Conservation (phyloP, 1,140 invertebrate genomes). For the Coboldia fuscipes region DNA sequence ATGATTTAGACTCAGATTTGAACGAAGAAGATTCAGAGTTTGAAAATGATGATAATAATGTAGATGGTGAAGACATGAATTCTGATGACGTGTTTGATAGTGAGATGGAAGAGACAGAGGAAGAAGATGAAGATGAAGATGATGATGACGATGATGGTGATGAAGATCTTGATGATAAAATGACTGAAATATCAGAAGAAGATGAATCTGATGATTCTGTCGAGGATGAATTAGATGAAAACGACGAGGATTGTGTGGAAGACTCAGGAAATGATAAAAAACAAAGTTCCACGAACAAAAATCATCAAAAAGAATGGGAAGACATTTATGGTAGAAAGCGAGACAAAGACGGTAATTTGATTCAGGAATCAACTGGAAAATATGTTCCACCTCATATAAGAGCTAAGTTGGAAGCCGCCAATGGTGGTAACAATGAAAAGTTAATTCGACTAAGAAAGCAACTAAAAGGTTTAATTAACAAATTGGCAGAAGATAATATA, state of each 20-base stretch:
- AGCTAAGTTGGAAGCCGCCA: slow-evolving; percentile 14
- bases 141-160: slow-evolving; percentile 7
- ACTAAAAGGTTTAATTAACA: slow-evolving; percentile 74
- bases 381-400: slow-evolving; percentile 71
- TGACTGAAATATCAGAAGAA: slow-evolving; percentile 10
- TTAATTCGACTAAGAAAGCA: slow-evolving; percentile 44
- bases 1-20: slow-evolving; percentile 5
- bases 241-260: slow-evolving; percentile 6
- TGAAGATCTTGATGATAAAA: slow-evolving; percentile 10
- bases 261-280: slow-evolving; percentile 3
- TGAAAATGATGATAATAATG: slow-evolving; percentile 19
- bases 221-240: slow-evolving; percentile 6
- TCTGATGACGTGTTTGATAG: slow-evolving; percentile 17
- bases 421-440: slow-evolving; percentile 24
- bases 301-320: slow-evolving; percentile 37
- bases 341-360: slow-evolving; percentile 55
- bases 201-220: slow-evolving; percentile 14
- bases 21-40: slow-evolving; percentile 3
- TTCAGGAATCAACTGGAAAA: slow-evolving; percentile 32
- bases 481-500: slow-evolving; percentile 73
- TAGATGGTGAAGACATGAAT: slow-evolving; percentile 22
- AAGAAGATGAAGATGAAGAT: slow-evolving; percentile 7
- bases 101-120: slow-evolving; percentile 12
- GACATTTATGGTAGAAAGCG: slow-evolving; percentile 84
- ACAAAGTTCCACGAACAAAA: slow-evolving; percentile 7